Evolutionary conservation across 2,888 invertebrate species (phyloP), one percentile per base, ranked within the genome.

Genomic region (Standfussiana lucernea): DNA sequence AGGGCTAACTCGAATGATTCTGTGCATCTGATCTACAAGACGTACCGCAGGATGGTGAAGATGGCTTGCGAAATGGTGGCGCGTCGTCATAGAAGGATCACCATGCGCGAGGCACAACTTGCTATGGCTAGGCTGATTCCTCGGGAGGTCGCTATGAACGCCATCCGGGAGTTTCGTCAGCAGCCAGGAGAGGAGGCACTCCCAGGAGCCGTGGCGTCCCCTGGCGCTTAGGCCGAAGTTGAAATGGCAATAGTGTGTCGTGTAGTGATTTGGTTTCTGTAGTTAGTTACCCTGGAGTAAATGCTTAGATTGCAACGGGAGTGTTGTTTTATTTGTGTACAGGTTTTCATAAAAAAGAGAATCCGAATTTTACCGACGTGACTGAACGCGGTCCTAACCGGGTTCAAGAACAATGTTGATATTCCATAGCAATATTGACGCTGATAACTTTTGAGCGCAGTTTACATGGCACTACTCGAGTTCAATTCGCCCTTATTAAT

Each of bases 271-370:
- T 62, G 18, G 18, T 50, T 32, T 50, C n/a, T n/a, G 62, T 82
- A 47, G 61, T 67, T 56, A 15, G 1, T 28, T 68, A 28, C 10
- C n/a, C 3, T n/a, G 56, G 42, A 79, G 47, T 80, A 82, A 82
- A 80, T 59, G 42, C 5, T 65, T 59, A 65, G 40, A 28, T 21
- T 59, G 68, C 28, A 50, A 21, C 4, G 82, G 53, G 66, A 47
- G 8, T 42, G 35, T 8, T 59, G 82, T 79, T 82, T 79, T 69
- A 82, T 82, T 79, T 61, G 37, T 15, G n/a, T 40, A 4, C n/a
- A n/a, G n/a, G n/a, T 64, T 15, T 40, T n/a, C n/a, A n/a, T 40
- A 8, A n/a, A 37, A 15, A 8, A 59, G 7, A 15, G 3, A n/a
- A 3, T 40, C n/a, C 64, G n/a, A 40, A n/a, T 40, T 40, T 35